Evolutionary conservation across 1,140 invertebrate species (phyloP), one percentile per base, ranked within the genome.

Genomic region (Luehdorfia chinensis): DNA sequence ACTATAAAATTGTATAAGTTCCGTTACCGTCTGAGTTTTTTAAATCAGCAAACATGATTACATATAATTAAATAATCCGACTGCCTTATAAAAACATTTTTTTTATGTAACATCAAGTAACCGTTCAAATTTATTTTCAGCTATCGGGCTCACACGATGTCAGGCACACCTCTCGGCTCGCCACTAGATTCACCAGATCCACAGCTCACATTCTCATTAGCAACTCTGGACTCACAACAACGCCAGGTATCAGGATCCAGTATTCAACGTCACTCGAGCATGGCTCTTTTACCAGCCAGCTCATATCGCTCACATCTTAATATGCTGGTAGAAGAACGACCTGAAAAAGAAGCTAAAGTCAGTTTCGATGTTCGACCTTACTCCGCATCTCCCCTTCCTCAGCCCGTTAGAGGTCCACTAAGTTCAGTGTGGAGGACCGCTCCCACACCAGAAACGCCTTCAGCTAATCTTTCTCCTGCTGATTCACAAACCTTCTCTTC

Each of bases 131-230:
- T 19, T 41, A 49, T 15, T 75, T 84, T 72, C 86, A 93, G 92
- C 78, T 91, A 91, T 60, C 91, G 92, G 69, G 89, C 92, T 33
- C 91, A 93, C 73, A 92, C 91, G 46, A 88, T 87, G 59, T 83
- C 75, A 4, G 87, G 88, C 3, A 88, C 92, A 62, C 84, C 92
- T 58, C 88, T 92, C 27, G 92, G 91, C 33, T 94, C 93, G 41
- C 93, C 93, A 4, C 88, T 93, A 56, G 93, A 90, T 55, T 92
- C 91, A 11, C 91, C 91, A 9, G 90, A 91, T 50, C 87, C 88
- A 39, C 88, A 89, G 51, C 87, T 89, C 44, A 90, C 90, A 49
- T 90, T 89, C 60, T 91, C 89, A 36, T 87, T 90, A 56, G 90
- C 86, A 4, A 91, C 90, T 7, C 69, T 91, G 63, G 90, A 91